Evolutionary conservation across 2,888 invertebrate species (phyloP).

Genomic region (Dendrolimus houi): DNA sequence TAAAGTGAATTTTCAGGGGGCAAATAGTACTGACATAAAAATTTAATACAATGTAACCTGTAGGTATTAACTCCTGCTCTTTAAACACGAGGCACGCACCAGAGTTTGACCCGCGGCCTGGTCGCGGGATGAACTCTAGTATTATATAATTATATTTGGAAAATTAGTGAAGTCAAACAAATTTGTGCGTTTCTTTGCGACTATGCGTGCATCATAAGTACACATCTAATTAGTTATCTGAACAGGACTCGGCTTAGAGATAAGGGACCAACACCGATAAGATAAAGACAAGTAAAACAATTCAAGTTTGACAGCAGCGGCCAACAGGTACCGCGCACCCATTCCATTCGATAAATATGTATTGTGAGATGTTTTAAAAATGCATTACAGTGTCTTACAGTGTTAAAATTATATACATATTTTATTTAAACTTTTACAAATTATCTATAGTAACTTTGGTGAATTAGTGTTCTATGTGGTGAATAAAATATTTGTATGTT

Average conservation of each 20-base stretch:
- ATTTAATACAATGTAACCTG: too few species aligned
- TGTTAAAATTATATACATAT: background rate
- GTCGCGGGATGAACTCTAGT: too few species aligned
- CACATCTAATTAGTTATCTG: background rate
- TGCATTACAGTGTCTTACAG: background rate
- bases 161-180: background rate
- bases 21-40: too few species aligned
- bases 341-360: background rate
- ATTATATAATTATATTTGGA: too few species aligned
- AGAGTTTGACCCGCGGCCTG: too few species aligned
- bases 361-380: background rate
- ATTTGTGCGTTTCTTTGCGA: background rate
- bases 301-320: slow-evolving; percentile 5
- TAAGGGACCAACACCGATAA: slow-evolving; percentile 4
- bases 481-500: background rate
- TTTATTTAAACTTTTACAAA: background rate
- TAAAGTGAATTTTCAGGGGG: too few species aligned
- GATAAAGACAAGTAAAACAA: slow-evolving; percentile 5
- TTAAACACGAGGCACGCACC: too few species aligned
- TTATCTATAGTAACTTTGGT: background rate
- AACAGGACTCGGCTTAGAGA: background rate
- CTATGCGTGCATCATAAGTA: background rate
- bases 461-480: background rate
- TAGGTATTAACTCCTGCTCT: too few species aligned
- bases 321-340: background rate